A percentile compares a stretch with the other conserved stretches of the same genome.
These are phyloP conservation scores for Pristionchus exspectatus DNA, from an alignment of 2,888 invertebrate genomes.

Conservation along the genomic window DNA sequence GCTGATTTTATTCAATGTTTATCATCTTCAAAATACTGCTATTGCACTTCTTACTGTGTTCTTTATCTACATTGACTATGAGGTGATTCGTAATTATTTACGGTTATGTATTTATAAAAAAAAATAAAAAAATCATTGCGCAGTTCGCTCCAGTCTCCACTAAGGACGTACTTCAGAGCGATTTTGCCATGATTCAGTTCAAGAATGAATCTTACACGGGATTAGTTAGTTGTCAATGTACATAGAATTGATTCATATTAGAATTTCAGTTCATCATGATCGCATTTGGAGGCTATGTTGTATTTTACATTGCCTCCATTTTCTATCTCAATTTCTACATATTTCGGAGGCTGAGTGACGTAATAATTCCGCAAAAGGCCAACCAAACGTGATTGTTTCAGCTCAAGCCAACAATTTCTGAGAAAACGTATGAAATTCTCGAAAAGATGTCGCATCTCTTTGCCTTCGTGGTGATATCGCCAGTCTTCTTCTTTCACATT, in stretches of 20 bases:
- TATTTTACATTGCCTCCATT: not conserved
- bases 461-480: not conserved
- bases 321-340: slow-evolving; percentile 28
- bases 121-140: not conserved
- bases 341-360: not conserved
- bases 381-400: not conserved
- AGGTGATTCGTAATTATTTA: not conserved
- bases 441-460: slow-evolving; percentile 5
- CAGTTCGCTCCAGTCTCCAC: not conserved
- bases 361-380: not conserved
- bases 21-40: not conserved
- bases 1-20: not conserved
- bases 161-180: not conserved
- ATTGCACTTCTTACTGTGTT: slow-evolving; percentile 4
- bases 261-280: slow-evolving; percentile 14
- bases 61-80: slow-evolving; percentile 30
- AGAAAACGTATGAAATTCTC: not conserved
- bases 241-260: not conserved
- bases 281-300: not conserved
- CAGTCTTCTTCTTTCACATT: not conserved
- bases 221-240: not conserved
- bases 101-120: not conserved
- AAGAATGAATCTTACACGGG: not conserved
- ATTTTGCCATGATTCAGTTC: slow-evolving; percentile 14
- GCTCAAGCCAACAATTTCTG: not conserved